Conservation (phyloP, 2,888 invertebrate genomes). For the Anoplius nigerrimus region DNA sequence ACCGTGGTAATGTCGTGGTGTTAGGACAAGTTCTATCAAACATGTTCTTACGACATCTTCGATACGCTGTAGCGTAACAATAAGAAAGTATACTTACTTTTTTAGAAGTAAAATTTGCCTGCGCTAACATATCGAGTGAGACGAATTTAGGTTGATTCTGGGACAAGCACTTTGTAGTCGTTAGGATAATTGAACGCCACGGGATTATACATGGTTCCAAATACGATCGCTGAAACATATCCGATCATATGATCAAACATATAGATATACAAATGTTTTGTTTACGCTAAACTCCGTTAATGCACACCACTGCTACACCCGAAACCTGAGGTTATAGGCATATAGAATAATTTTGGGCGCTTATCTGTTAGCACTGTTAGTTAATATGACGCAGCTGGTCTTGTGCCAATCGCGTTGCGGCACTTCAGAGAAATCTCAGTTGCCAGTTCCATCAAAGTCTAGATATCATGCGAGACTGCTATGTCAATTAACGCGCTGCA, state of each 20-base stretch:
- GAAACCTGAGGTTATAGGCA: no score
- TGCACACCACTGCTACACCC: no score
- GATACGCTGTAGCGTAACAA: no score
- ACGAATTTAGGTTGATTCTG: conserved; percentile 45
- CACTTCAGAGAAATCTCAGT: conserved; percentile 26
- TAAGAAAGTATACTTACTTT: no score
- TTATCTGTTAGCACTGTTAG: no score
- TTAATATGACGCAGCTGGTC: conserved; percentile 40
- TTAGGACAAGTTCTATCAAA: no score
- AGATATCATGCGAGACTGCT: conserved; percentile 4
- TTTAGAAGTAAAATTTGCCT: conserved; percentile 48
- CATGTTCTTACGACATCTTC: no score
- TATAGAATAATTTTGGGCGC: no score
- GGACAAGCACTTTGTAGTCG: conserved; percentile 36
- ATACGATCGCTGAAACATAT: conserved; percentile 51
- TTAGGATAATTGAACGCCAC: conserved; percentile 35
- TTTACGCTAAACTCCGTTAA: no score
- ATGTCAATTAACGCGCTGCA: not conserved
- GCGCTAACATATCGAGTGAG: conserved; percentile 35
- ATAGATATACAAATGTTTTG: no score
- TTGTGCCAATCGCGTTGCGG: conserved; percentile 40
- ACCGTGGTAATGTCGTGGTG: no score
- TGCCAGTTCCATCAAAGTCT: conserved; percentile 22
- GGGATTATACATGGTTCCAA: conserved; percentile 53
- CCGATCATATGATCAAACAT: not conserved